Percentiles rank a stretch among this genome's conserved stretches.
Evolutionary conservation across 2,888 invertebrate genomes (phyloP).

Genomic region (Synanthedon vespiformis): DNA sequence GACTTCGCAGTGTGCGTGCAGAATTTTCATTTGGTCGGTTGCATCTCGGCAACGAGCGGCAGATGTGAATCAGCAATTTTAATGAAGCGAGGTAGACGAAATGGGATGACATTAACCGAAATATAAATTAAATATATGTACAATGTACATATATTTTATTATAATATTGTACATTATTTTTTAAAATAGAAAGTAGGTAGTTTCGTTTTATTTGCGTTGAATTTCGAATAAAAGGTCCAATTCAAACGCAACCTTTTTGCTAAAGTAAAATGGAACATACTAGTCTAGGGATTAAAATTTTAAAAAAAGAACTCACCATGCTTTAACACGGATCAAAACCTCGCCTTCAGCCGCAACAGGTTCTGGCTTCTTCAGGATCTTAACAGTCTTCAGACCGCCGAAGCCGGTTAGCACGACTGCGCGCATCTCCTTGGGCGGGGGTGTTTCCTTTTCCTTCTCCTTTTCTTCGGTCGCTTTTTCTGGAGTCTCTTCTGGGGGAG

Average conservation of each 20-base stretch:
- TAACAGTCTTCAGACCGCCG: slow-evolving; percentile 87
- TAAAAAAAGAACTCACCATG: slow-evolving; percentile 77
- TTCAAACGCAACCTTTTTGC: slow-evolving; percentile 1
- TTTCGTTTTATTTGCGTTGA: not conserved
- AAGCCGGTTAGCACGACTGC: slow-evolving; percentile 87
- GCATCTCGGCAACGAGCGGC: slow-evolving; percentile 24
- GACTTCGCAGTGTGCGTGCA: slow-evolving; percentile 41
- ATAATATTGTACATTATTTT: too few species aligned
- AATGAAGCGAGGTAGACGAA: slow-evolving; percentile 47
- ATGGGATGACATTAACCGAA: slow-evolving; percentile 6
- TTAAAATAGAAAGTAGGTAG: too few species aligned
- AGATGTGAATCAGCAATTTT: slow-evolving; percentile 36
- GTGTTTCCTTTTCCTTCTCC: slow-evolving; percentile 55
- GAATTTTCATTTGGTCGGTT: slow-evolving; percentile 40
- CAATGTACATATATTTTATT: too few species aligned
- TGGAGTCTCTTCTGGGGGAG: slow-evolving; percentile 60
- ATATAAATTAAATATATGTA: too few species aligned
- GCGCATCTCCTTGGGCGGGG: slow-evolving; percentile 84
- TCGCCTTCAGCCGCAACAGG: slow-evolving; percentile 79
- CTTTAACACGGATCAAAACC: slow-evolving; percentile 85
- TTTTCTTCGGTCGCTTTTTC: slow-evolving; percentile 69
- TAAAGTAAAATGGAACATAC: slow-evolving; percentile 5
- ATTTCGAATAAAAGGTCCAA: not conserved
- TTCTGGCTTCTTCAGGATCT: slow-evolving; percentile 84
- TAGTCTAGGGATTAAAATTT: slow-evolving; percentile 6